Evolutionary conservation across 2,113 vertebrate genomes (phyloP).

Genomic region (Panurus biarmicus): DNA sequence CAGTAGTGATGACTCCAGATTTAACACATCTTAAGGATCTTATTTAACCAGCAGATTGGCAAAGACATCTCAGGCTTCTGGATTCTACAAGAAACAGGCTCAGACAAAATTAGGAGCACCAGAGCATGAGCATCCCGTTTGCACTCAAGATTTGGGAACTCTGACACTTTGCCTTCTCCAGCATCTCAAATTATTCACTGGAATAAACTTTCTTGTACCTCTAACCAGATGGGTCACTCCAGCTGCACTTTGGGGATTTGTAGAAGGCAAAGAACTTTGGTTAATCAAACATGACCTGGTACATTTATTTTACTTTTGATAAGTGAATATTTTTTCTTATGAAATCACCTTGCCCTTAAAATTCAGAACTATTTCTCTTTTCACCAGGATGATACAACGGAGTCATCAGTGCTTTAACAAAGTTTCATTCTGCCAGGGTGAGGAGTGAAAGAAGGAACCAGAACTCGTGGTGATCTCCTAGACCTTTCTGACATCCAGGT

Average conservation of each 20-base stretch:
- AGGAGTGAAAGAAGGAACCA: neutral
- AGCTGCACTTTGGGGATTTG: neutral
- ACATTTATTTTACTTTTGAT: neutral
- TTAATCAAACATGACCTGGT: neutral
- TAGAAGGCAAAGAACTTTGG: neutral
- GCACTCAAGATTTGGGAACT: neutral
- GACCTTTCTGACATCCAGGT: neutral
- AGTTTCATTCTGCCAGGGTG: neutral
- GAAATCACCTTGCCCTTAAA: neutral
- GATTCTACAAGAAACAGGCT: neutral
- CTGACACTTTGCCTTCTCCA: neutral
- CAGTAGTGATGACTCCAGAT: neutral
- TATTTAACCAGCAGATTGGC: neutral
- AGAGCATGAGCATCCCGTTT: neutral
- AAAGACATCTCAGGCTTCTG: neutral
- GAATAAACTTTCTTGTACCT: neutral
- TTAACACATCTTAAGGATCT: accelerated
- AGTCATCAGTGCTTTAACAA: neutral
- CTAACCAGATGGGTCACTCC: neutral
- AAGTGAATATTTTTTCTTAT: neutral
- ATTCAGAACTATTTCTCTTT: neutral
- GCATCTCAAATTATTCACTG: neutral
- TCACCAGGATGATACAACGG: neutral
- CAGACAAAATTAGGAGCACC: neutral
- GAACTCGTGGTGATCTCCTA: neutral